A percentile compares a stretch with the other conserved stretches of the same genome.
These are phyloP conservation scores for Spongilla lacustris DNA, from an alignment of 37 sponge, comb jelly and placozoan genomes.

Conservation along the genomic window DNA sequence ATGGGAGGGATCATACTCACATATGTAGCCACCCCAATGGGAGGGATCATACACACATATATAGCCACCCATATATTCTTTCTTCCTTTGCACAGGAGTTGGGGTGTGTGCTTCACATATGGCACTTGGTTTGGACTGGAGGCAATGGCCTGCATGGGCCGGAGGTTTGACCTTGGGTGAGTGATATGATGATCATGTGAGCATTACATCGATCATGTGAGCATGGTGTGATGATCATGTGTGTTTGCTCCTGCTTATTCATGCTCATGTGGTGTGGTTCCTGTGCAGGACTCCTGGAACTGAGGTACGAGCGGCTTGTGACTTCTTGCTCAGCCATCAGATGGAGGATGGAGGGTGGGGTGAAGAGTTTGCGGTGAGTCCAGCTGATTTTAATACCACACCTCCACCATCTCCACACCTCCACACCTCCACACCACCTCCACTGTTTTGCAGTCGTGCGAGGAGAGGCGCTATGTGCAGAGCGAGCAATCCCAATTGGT, in stretches of 20 bases:
- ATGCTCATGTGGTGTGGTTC: not conserved
- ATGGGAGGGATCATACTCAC: too few relatives aligned
- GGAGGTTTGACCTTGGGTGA: slow-evolving; percentile 57
- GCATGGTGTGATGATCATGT: slow-evolving; percentile 31
- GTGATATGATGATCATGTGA: too few relatives aligned
- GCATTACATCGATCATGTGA: slow-evolving; percentile 31
- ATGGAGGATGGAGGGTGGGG: slow-evolving; percentile 92
- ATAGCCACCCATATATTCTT: too few relatives aligned
- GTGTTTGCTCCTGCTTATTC: not conserved
- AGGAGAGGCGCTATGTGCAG: slow-evolving; percentile 74
- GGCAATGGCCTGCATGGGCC: slow-evolving; percentile 76
- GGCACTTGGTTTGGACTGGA: slow-evolving; percentile 95
- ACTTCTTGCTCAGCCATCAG: slow-evolving; percentile 38
- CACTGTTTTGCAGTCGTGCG: slow-evolving; percentile 71
- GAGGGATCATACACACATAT: too few relatives aligned
- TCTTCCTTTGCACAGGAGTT: slow-evolving; percentile 49
- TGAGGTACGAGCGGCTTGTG: slow-evolving; percentile 80
- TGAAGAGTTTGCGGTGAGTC: slow-evolving; percentile 81
- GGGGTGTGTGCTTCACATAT: slow-evolving; percentile 96
- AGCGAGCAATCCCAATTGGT: slow-evolving; percentile 66
- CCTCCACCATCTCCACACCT: too few relatives aligned
- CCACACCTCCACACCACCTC: not conserved
- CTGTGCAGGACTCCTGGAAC: slow-evolving; percentile 56
- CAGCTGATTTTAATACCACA: too few relatives aligned
- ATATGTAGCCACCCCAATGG: too few relatives aligned